Evolutionary conservation across 1,140 invertebrate species (phyloP).

Genomic region (Gryon sp.): DNA sequence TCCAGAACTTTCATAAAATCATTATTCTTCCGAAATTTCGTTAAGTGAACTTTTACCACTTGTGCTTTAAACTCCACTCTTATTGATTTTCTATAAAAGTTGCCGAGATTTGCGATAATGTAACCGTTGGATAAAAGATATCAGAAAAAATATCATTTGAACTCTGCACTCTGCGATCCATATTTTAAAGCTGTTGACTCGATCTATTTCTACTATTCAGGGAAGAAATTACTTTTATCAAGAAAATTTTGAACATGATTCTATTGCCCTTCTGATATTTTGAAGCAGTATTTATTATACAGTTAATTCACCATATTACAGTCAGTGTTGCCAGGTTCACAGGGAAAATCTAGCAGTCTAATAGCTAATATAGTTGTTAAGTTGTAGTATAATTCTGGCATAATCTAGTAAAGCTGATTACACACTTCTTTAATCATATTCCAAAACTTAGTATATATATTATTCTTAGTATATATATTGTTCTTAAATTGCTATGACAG

Average conservation of each 20-base stretch:
- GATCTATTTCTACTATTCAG: constrained; percentile 58
- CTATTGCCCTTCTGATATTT: constrained; percentile 37
- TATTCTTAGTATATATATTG: too few species aligned
- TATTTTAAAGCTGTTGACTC: constrained; percentile 59
- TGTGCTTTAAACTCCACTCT: constrained; percentile 51
- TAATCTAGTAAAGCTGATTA: too few species aligned
- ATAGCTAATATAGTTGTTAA: too few species aligned
- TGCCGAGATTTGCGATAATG: constrained; percentile 62
- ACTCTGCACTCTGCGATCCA: constrained; percentile 57
- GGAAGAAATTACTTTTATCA: constrained; percentile 61
- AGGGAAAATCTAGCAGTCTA: too few species aligned
- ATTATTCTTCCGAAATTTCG: constrained; percentile 57
- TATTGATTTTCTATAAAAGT: constrained; percentile 65
- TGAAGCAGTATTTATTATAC: constrained; percentile 43
- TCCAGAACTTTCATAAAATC: constrained; percentile 44
- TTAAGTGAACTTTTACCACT: constrained; percentile 61
- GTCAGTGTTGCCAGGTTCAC: too few species aligned
- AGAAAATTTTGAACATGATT: constrained; percentile 52
- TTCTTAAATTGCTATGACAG: too few species aligned
- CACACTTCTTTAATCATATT: too few species aligned
- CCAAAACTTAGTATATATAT: too few species aligned
- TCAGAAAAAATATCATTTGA: constrained; percentile 62
- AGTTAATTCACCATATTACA: too few species aligned
- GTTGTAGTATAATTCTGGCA: too few species aligned
- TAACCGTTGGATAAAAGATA: constrained; percentile 64